Base-by-base conservation (phyloP, 2,888 invertebrate species). In the Eristalis arbustorum region DNA sequence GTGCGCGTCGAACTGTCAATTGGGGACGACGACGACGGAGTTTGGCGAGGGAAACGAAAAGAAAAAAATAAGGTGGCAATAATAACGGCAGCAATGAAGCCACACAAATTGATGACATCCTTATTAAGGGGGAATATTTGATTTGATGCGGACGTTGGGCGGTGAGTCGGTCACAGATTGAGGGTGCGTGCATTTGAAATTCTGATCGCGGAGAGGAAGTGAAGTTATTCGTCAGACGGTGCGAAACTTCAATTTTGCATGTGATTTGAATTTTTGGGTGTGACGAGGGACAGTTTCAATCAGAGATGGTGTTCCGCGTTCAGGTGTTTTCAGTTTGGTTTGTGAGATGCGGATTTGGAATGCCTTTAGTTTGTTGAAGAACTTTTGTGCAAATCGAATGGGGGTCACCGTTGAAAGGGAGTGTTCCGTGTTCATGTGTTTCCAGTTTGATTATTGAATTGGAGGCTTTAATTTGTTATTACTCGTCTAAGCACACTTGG, bases 41-140 rank as follows among this genome's bases (percentile, higher is more conserved):
- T 49, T 18, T 14, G 40, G 13, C 6, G 8, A 31, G 8, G 3
- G 25, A 25, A 25, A 25, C 1, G 3, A 25, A 25, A 25, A 25
- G 3, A 25, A 25, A 31, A 31, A 5, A 3, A 11, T 40, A 66
- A 18, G 42, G 59, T 23, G 34, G 75, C 22, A 42, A 62, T 68
- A 69, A 72, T 42, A 25, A 68, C 62, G 42, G 23, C 66, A 74
- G 66, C 56, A 67, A 71, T 61, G 72, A 79, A 49, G 64, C 57
- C 67, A 57, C 40, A 64, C 23, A 69, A 59, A 63, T 28, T 57
- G 74, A 80, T 63, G 63, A 69, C 68, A 74, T n/a, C 63, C 80
- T 68, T 80, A 74, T 69, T 74, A 74, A 80, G 69, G 49, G 57
- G 49, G 57, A 69, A 80, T 80, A 80, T 74, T 63, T 63, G 67